Base-by-base conservation (phyloP, 2,113 vertebrate genomes). In the Antechinus flavipes region DNA sequence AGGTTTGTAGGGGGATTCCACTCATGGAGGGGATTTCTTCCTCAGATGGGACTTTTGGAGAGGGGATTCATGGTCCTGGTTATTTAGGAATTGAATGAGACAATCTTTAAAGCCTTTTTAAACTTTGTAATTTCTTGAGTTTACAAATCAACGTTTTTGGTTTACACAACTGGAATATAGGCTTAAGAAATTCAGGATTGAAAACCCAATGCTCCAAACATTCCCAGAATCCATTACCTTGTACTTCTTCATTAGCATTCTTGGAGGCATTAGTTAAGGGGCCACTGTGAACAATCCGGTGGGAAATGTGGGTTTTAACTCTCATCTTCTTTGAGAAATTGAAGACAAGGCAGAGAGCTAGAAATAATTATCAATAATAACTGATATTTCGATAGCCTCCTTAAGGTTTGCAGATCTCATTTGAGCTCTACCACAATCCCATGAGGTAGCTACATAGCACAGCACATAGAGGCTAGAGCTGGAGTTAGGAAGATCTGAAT, bases 81-180 rank as follows among this genome's bases (percentile, higher is more conserved):
- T 84, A 16, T 42, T 84, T 42, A 84, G n/a, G 19, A 84, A 7
- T 22, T 84, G 19, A 7, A 84, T 19, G 22, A 42, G n/a, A 35
- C n/a, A 84, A 84, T 35, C 16, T n/a, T 1, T 22, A 76, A n/a
- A 6, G 35, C n/a, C n/a, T 16, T 84, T 84, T 84, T 84, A 84
- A 84, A 84, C n/a, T 42, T n/a, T 42, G 6, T 42, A 42, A 19
- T 84, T 42, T 42, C n/a, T 22, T 84, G 68, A 42, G 68, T 42
- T 84, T 42, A 42, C 22, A 84, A 84, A 42, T 68, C n/a, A 84
- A 23, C n/a, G 19, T 42, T 5, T 55, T 11, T 52, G 25, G 19
- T 55, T 91, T 54, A 76, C 93, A 55, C 90, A 94, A 92, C 84
- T 7, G 89, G 95, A 95, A 93, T 92, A 91, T 4, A 94, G 55